phyloP scores from a whole-genome alignment of 2,113 vertebrate genomes.

The Zapus hudsonius region DNA sequence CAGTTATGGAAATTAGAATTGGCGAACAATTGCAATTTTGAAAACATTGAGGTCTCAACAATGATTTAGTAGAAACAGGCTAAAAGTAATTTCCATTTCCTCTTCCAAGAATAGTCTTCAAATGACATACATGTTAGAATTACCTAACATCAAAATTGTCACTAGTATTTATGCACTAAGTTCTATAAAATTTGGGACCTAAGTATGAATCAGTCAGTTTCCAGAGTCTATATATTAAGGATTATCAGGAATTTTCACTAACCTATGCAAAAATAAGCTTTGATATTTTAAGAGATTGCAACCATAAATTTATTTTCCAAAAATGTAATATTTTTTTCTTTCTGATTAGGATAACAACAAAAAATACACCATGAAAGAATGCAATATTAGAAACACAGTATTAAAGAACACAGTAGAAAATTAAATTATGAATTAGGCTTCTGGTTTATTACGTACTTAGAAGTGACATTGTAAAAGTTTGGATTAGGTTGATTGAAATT shows the following conservation, averaged over 20 bases:
- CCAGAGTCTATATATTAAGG: background rate
- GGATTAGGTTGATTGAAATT: background rate
- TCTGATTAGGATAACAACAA: background rate
- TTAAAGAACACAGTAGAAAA: background rate
- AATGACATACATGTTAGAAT: background rate
- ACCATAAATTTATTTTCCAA: background rate
- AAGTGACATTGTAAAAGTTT: background rate
- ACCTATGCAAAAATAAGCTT: background rate
- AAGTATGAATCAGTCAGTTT: background rate
- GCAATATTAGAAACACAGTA: background rate
- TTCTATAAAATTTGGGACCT: background rate
- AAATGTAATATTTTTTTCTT: background rate
- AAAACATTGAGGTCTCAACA: background rate
- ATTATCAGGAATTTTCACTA: background rate
- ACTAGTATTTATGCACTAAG: background rate
- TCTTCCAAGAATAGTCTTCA: background rate
- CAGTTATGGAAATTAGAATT: constrained; percentile 41
- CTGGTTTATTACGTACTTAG: background rate
- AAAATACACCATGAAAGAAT: background rate
- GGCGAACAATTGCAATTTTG: background rate
- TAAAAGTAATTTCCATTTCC: background rate
- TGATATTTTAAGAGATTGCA: background rate
- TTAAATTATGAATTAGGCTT: background rate
- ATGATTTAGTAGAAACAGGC: background rate
- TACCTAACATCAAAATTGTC: background rate